These are phyloP conservation scores for Planiliza haematocheilus DNA, from an alignment of 2,113 vertebrate genomes.

Conservation along the genomic window DNA sequence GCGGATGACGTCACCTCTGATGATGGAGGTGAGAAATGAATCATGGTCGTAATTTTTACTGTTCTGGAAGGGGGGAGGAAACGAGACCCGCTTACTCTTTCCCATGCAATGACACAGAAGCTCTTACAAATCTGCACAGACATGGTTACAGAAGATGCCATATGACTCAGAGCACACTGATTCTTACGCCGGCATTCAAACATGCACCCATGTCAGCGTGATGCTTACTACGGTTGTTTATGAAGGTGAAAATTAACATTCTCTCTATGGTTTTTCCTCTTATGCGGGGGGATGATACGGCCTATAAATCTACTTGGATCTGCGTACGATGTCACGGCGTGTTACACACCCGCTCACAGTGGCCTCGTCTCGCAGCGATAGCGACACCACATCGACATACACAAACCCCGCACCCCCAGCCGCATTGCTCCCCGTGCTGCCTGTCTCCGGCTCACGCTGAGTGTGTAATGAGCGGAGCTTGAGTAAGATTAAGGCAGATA, in stretches of 20 bases:
- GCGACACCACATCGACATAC: conserved; percentile 44
- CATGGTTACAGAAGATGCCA: conserved; percentile 10
- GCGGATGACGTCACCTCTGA: conserved; percentile 60
- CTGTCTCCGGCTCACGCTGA: conserved; percentile 71
- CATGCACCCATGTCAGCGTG: conserved; percentile 40
- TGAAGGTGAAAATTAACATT: conserved; percentile 74
- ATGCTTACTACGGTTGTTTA: conserved; percentile 71
- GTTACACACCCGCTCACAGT: conserved; percentile 62
- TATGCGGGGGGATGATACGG: conserved; percentile 49
- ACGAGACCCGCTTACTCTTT: background rate
- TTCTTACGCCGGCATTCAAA: conserved; percentile 30
- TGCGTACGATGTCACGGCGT: conserved; percentile 47
- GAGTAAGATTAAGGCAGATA: conserved; percentile 77
- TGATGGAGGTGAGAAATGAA: conserved; percentile 21
- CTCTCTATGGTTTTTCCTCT: conserved; percentile 61
- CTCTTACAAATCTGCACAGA: background rate
- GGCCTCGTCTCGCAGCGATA: conserved; percentile 49
- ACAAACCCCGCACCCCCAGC: conserved; percentile 46
- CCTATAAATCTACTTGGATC: conserved; percentile 68
- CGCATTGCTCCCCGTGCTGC: conserved; percentile 50
- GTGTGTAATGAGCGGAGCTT: conserved; percentile 77
- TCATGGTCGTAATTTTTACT: conserved; percentile 18
- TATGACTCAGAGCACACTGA: conserved; percentile 10
- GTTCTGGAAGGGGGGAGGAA: conserved; percentile 3
- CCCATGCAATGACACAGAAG: conserved; percentile 4